Percentiles rank a stretch among this genome's conserved stretches.
Evolutionary conservation across 2,888 invertebrate genomes (phyloP).

Genomic region (Piscicola geometra): DNA sequence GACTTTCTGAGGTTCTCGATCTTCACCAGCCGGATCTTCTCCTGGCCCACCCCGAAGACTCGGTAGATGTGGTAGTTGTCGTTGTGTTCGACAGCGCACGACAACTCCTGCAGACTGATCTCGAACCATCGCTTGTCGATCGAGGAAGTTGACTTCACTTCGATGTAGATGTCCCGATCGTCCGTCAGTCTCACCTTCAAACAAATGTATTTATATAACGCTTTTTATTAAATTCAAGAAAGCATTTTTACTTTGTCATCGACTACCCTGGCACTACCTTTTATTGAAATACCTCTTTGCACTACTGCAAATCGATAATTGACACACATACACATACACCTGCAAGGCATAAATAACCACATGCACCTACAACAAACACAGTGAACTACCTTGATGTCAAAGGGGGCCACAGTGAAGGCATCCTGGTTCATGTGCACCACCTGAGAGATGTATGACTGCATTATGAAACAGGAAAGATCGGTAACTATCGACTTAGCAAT

Average conservation of each 20-base stretch:
- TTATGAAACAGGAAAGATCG: no score
- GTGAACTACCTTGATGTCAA: constrained; percentile 50
- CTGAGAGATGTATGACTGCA: no score
- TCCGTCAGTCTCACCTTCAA: constrained; percentile 46
- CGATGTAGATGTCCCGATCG: constrained; percentile 42
- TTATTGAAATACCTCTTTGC: no score
- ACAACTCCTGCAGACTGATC: constrained; percentile 50
- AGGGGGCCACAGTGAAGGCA: constrained; percentile 48
- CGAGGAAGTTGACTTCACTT: constrained; percentile 49
- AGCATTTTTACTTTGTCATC: no score
- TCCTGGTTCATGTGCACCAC: constrained; percentile 48
- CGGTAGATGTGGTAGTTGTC: constrained; percentile 51
- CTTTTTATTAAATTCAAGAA: no score
- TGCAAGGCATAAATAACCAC: no score
- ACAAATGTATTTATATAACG: no score
- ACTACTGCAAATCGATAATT: no score
- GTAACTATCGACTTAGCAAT: no score
- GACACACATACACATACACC: no score
- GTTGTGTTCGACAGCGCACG: constrained; percentile 48
- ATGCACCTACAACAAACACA: no score
- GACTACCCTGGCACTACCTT: no score
- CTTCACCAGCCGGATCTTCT: constrained; percentile 46
- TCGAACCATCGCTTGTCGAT: constrained; percentile 50
- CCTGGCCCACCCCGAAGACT: constrained; percentile 51
- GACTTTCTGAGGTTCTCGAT: constrained; percentile 49